Evolutionary conservation across 2,113 vertebrate species (phyloP).

Genomic region (Euleptes europaea): DNA sequence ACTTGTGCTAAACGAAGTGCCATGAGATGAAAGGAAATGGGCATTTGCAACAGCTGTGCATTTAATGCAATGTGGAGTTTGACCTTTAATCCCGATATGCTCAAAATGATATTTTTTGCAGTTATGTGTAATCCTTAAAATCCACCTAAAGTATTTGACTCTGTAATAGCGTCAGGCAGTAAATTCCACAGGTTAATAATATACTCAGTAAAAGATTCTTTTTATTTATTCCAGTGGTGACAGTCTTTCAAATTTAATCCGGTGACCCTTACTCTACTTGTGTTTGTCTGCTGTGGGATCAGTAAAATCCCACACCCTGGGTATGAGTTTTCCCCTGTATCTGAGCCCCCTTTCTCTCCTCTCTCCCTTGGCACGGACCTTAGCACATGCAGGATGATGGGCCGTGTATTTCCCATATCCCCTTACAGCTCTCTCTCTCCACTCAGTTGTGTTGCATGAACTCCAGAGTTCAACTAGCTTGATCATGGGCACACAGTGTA

Average conservation of each 20-base stretch:
- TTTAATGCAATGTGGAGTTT: background rate
- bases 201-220: conserved; percentile 59
- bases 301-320: background rate
- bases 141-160: conserved; percentile 63
- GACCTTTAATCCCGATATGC: conserved; percentile 34
- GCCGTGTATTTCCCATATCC: too few relatives aligned
- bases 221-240: conserved; percentile 49
- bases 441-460: too few relatives aligned
- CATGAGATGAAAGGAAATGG: background rate
- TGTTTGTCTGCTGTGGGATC: conserved; percentile 6
- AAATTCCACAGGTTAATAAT: conserved; percentile 74
- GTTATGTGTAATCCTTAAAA: conserved; percentile 65
- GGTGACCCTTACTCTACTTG: background rate
- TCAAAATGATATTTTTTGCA: conserved; percentile 37
- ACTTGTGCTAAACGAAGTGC: too few relatives aligned
- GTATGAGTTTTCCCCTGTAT: background rate
- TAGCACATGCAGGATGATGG: too few relatives aligned
- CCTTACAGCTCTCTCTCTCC: too few relatives aligned
- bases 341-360: background rate
- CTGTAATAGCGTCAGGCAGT: conserved; percentile 64
- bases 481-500: too few relatives aligned
- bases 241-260: conserved; percentile 22
- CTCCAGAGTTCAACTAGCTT: too few relatives aligned
- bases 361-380: too few relatives aligned
- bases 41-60: too few relatives aligned